Evolutionary conservation across 2,888 invertebrate species (phyloP), one percentile per base, ranked within the genome.

Genomic region (Arctia plantaginis): DNA sequence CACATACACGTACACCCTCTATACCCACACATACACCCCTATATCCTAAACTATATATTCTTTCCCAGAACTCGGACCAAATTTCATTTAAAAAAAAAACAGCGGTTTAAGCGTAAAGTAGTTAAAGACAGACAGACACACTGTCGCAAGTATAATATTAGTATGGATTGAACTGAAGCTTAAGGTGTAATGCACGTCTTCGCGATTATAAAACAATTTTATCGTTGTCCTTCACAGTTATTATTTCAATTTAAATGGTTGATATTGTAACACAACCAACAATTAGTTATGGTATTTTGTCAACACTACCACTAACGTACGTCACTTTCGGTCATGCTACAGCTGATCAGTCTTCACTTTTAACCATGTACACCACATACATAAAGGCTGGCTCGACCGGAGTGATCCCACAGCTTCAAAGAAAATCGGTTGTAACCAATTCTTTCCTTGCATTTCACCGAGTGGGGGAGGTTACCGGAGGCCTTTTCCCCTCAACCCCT

Each of bases 221-320:
- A n/a, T 67, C 27, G 30, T 20, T 12, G 44, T 44, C 66, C 66
- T 44, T 67, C 44, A 67, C 18, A 41, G 66, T 67, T 30, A 27
- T 18, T 13, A 47, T 47, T 67, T 67, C 27, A 67, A 67, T 67
- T 67, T 33, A 30, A 67, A 30, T 67, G 20, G 33, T 12, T 47
- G 44, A 47, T 67, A 33, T 47, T 67, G 47, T 23, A 44, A 47
- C 13, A 47, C 30, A 67, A 23, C 20, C 20, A 23, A 47, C 44
- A 30, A 30, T 47, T 67, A 30, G 67, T 47, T 47, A 23, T 23
- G 10, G 30, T 67, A 47, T 44, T 8, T 18, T 67, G 67, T 67
- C 67, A 66, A 66, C 39, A 41, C 55, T 27, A 10, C 27, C 13
- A 62, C 62, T 30, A 15, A 62, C 62, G 62, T 27, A 27, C 27